phyloP scores from a whole-genome alignment of 2,888 invertebrate genomes.

The Meandrusa payeni region DNA sequence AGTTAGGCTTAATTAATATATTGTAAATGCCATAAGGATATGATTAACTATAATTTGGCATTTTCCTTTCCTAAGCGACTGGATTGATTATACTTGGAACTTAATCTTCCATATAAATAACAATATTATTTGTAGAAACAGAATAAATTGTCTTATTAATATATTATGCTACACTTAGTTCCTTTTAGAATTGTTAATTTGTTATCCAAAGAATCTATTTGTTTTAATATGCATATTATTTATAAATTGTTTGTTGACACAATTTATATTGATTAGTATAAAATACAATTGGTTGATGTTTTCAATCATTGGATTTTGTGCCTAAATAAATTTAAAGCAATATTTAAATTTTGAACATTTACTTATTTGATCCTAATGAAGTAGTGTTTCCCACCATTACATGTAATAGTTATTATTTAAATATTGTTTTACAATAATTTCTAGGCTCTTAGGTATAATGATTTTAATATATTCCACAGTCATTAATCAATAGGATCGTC shows the following conservation, averaged over 20 bases:
- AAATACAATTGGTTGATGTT: slow-evolving; percentile 46
- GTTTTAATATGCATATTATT: slow-evolving; percentile 55
- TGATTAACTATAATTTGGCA: slow-evolving; percentile 68
- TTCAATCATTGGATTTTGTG: slow-evolving; percentile 47
- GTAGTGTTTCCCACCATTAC: slow-evolving; percentile 72
- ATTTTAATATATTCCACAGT: slow-evolving; percentile 77
- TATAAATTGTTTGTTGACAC: slow-evolving; percentile 59
- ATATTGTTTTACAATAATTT: slow-evolving; percentile 71
- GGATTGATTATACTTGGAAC: slow-evolving; percentile 38
- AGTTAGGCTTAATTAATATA: slow-evolving; percentile 60
- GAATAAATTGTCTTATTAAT: slow-evolving; percentile 40
- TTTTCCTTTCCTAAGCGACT: slow-evolving; percentile 53
- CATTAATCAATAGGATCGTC: slow-evolving; percentile 66
- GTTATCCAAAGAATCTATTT: slow-evolving; percentile 76
- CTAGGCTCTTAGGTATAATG: slow-evolving; percentile 64
- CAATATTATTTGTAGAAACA: slow-evolving; percentile 40
- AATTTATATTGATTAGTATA: slow-evolving; percentile 63
- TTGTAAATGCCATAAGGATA: slow-evolving; percentile 67
- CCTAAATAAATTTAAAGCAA: slow-evolving; percentile 65
- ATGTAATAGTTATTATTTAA: slow-evolving; percentile 68
- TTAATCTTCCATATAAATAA: slow-evolving; percentile 42
- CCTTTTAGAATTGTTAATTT: slow-evolving; percentile 77
- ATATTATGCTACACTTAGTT: slow-evolving; percentile 66
- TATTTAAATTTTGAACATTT: slow-evolving; percentile 68
- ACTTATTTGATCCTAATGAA: slow-evolving; percentile 54